Percentiles rank a stretch among this genome's conserved stretches.
Conservation (phyloP, 2,888 invertebrate species). For the Choristoneura rosaceana region DNA sequence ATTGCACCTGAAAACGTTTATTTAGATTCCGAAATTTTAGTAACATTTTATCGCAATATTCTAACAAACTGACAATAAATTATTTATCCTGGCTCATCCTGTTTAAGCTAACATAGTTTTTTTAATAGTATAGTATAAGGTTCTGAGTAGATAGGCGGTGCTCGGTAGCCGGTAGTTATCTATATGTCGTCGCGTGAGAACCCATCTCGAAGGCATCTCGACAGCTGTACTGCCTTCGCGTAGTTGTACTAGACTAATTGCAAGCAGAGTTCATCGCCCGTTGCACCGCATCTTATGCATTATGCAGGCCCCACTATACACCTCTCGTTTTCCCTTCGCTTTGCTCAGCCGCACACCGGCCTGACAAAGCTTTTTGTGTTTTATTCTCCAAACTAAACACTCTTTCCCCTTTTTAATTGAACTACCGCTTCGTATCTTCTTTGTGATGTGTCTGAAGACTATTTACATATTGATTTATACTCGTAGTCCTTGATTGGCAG, state of each 20-base stretch:
- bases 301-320: slow-evolving; percentile 53
- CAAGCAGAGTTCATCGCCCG: slow-evolving; percentile 67
- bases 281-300: slow-evolving; percentile 68
- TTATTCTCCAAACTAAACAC: slow-evolving; percentile 34
- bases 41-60: no score
- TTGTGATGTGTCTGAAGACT: slow-evolving; percentile 4
- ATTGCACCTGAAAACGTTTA: no score
- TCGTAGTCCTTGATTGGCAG: background rate
- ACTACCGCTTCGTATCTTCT: slow-evolving; percentile 10
- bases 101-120: background rate
- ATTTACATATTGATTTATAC: slow-evolving; percentile 35
- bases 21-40: no score
- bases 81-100: background rate
- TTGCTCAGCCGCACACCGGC: slow-evolving; percentile 36
- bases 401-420: slow-evolving; percentile 36
- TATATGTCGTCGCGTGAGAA: slow-evolving; percentile 56
- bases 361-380: slow-evolving; percentile 40
- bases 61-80: no score
- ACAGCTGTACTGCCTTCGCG: slow-evolving; percentile 33
- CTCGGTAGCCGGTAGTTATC: slow-evolving; percentile 44
- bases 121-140: slow-evolving; percentile 14
- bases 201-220: slow-evolving; percentile 53
- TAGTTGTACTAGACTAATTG: slow-evolving; percentile 63
- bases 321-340: slow-evolving; percentile 45
- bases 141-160: slow-evolving; percentile 48